phyloP scores from a whole-genome alignment of 1,140 invertebrate genomes.

The Zaprionus capensis region DNA sequence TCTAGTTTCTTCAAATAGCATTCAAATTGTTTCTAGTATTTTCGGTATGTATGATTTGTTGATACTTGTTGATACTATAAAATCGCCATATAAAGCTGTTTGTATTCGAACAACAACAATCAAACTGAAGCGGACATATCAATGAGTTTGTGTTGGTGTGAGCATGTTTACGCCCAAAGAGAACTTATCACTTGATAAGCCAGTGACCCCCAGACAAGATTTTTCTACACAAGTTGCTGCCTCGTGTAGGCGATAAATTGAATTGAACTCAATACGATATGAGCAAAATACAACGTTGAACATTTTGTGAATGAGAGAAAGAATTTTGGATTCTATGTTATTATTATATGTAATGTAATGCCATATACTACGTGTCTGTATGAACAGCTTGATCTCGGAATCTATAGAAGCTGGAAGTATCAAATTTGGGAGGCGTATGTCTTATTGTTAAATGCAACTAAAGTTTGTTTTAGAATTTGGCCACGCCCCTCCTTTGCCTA shows the following conservation, averaged over 20 bases:
- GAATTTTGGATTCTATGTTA: too few species aligned
- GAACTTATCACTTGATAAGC: constrained; percentile 59
- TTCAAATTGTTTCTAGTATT: constrained; percentile 1
- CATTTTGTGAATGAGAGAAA: neutral
- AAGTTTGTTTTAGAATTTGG: too few species aligned
- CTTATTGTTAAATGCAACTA: too few species aligned
- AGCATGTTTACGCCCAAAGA: constrained; percentile 11
- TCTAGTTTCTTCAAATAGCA: neutral
- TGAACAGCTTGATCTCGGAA: too few species aligned
- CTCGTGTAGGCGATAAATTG: constrained; percentile 55
- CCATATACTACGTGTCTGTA: too few species aligned
- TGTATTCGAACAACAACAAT: neutral
- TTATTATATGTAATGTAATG: too few species aligned
- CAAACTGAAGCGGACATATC: constrained; percentile 7
- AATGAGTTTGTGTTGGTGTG: constrained; percentile 6
- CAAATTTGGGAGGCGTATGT: too few species aligned
- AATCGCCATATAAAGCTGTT: neutral
- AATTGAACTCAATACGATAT: constrained; percentile 52
- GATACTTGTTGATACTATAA: neutral
- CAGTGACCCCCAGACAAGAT: constrained; percentile 63
- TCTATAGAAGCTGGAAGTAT: too few species aligned
- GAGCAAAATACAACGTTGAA: neutral
- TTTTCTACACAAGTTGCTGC: constrained; percentile 14
- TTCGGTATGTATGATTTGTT: neutral
- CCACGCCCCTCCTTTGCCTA: too few species aligned